Base-by-base conservation (phyloP, 2,797 vertebrate species). In the Oryzias dopingdopingensis region DNA sequence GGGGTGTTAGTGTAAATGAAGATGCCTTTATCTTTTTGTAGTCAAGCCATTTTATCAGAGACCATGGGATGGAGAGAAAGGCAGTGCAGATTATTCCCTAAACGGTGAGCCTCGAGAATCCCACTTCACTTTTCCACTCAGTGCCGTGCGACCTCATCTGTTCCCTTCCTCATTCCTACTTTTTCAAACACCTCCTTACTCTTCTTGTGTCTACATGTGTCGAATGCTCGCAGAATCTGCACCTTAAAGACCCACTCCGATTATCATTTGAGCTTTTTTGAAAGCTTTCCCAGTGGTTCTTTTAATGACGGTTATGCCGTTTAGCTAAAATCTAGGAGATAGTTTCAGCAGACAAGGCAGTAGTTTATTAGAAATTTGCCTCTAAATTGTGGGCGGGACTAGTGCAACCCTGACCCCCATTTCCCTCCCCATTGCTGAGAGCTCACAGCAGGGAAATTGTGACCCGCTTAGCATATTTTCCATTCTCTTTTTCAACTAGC, bases 41-140 rank as follows among this genome's bases (percentile, higher is more conserved):
- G 93, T 86, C 56, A 94, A 93, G 79, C 92, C 92, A 3, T 93
- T 92, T 88, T 91, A 90, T 87, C 89, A 88, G 81, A 86, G 73
- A 70, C 66, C 87, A 37, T 86, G 85, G 90, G 89, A 90, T 13
- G 85, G 83, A 65, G 90, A 90, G 58, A 90, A 82, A 79, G 90
- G 91, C 82, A 91, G 89, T 71, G 80, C 89, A 52, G 89, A 93
- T 69, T 86, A 89, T 68, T 78, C 87, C 85, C 82, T 87, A 47
- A 93, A 92, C 51, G 93, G 93, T 94, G 91, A 94, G 93, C 89
- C 14, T 62, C 59, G 76, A 59, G 65, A 85, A 77, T 72, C 67
- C 43, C 63, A 77, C 79, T 79, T 86, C 59, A 3, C 49, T 65
- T 72, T 51, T 62, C 70, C 18, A 42, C 59, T 64, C 52, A 29